Evolutionary conservation across 2,797 vertebrate species (phyloP), one percentile per base, ranked within the genome.

Genomic region (Squalus acanthias): DNA sequence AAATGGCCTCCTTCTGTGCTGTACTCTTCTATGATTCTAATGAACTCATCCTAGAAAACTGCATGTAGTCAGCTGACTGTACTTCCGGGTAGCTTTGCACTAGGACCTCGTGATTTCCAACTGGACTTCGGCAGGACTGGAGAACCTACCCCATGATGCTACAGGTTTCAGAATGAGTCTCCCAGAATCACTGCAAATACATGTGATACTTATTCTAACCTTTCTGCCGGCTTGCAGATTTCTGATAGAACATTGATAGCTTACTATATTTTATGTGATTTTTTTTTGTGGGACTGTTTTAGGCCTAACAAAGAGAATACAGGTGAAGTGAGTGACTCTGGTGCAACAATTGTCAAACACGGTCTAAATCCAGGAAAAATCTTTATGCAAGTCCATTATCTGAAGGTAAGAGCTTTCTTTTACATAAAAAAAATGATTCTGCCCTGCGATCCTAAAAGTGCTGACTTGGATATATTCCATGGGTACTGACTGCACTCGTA

Each of bases 361-460:
- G 99, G 98, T 96, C 99, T 99, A 97, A 99, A 98, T 97, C 98
- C 99, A 63, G 99, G 98, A 97, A 99, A 99, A 97, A 96, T 97
- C 96, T 99, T 99, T 98, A 98, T 99, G 99, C 99, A 99, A 96
- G 98, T 99, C 96, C 99, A 99, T 97, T 99, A 99, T 97, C 98
- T 99, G 97, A 99, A 99, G 98, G 99, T 99, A 97, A 98, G 97
- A 96, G 67, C 79, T 93, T 93, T 33, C 63, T 96, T 96, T 39
- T 82, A 24, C 20, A n/a, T 12, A 15, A 65, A 67, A 69, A 46
- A 46, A 15, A 50, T 26, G 46, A 67, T 95, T 95, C 94, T 50
- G 60, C 91, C 29, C 60, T 24, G 13, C 65, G 1, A 96, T 33
- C 26, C 13, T 60, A 60, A n/a, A 9, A 50, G 26, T 96, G 63